phyloP scores from a whole-genome alignment of 2,797 vertebrate genomes.

The Phrynocephalus vlangalii region DNA sequence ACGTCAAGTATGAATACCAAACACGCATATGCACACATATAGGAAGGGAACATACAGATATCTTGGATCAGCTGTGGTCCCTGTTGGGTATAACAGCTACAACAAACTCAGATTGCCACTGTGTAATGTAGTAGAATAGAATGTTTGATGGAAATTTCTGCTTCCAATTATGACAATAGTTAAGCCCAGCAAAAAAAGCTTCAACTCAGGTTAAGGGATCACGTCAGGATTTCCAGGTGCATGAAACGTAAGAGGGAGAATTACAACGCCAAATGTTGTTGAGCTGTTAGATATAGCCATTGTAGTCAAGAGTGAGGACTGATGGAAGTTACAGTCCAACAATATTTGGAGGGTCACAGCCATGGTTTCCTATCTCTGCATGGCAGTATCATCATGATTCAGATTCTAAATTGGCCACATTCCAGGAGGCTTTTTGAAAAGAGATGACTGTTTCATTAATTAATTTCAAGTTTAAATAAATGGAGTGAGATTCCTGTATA shows the following conservation, averaged over 20 bases:
- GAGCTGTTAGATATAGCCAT: too few relatives aligned
- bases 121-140: background rate
- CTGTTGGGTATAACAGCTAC: background rate
- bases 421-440: background rate
- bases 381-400: background rate
- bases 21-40: background rate
- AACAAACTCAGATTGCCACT: background rate
- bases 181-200: background rate
- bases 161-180: background rate
- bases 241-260: too few relatives aligned
- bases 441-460: background rate
- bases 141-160: background rate
- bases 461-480: background rate
- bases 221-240: too few relatives aligned
- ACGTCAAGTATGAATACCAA: background rate
- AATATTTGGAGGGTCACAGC: too few relatives aligned
- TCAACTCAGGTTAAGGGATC: background rate
- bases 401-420: background rate
- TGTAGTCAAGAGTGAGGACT: too few relatives aligned
- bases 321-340: too few relatives aligned
- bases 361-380: too few relatives aligned
- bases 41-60: background rate
- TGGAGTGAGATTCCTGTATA: background rate
- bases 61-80: background rate
- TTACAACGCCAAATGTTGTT: too few relatives aligned